Conservation (phyloP, 2,888 invertebrate genomes). For the Micoletzkya japonica region DNA sequence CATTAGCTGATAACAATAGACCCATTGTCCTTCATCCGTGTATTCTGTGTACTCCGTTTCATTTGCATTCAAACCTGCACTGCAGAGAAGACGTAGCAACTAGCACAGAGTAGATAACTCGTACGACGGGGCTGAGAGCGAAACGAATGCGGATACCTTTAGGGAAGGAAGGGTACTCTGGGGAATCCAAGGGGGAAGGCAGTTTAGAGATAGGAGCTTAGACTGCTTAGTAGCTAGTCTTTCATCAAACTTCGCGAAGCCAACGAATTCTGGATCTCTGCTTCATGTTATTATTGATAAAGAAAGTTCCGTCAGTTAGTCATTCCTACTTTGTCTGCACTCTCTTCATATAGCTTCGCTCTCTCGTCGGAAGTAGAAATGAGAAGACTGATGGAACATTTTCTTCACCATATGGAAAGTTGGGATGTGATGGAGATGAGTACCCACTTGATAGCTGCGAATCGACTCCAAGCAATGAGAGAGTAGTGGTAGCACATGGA, state of each 20-base stretch:
- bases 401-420: not conserved
- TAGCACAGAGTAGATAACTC: slow-evolving; percentile 49
- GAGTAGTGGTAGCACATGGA: slow-evolving; percentile 60
- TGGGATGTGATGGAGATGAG: not conserved
- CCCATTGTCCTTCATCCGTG: not conserved
- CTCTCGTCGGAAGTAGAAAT: too few species aligned
- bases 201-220: too few species aligned
- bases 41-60: not conserved
- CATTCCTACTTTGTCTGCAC: too few species aligned
- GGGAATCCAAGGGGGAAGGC: too few species aligned
- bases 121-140: slow-evolving; percentile 42
- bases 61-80: slow-evolving; percentile 43
- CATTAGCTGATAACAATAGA: not conserved
- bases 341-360: too few species aligned
- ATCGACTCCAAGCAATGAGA: slow-evolving; percentile 57
- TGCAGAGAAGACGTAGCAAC: slow-evolving; percentile 52
- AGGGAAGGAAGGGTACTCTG: too few species aligned
- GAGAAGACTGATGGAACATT: too few species aligned
- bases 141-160: slow-evolving; percentile 45
- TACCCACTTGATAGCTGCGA: slow-evolving; percentile 50
- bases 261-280: too few species aligned
- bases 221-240: too few species aligned
- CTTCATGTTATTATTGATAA: too few species aligned
- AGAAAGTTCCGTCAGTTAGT: not conserved
- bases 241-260: too few species aligned